A percentile compares a stretch with the other conserved stretches of the same genome.
Conservation (phyloP, 1,140 invertebrate species). For the Lasioglossum baleicum region DNA sequence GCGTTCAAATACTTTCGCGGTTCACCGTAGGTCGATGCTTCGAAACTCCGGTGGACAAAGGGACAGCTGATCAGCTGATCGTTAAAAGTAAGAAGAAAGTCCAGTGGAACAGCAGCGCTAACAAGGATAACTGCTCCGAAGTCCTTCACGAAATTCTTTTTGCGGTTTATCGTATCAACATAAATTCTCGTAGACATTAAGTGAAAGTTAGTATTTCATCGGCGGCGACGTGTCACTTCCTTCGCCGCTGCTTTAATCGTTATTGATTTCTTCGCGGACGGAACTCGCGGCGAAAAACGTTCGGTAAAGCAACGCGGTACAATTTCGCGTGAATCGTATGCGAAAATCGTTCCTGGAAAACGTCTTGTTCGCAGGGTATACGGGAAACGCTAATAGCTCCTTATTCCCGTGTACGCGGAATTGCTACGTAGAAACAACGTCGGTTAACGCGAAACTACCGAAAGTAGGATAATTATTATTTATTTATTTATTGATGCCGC, state of each 20-base stretch:
- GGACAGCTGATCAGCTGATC: too few species aligned
- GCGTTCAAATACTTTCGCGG: too few species aligned
- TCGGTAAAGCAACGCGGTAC: neutral
- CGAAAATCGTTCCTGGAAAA: neutral
- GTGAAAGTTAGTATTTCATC: neutral
- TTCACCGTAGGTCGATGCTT: too few species aligned
- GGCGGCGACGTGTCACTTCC: constrained; percentile 3
- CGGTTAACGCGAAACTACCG: neutral
- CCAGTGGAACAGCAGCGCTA: too few species aligned
- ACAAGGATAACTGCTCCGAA: too few species aligned
- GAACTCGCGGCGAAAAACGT: neutral
- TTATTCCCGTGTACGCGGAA: too few species aligned
- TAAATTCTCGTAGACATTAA: neutral
- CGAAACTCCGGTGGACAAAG: too few species aligned
- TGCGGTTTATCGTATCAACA: too few species aligned
- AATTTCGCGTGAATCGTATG: neutral
- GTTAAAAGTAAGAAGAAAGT: too few species aligned
- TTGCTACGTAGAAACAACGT: neutral
- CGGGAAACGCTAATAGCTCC: neutral
- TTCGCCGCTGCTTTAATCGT: constrained; percentile 11
- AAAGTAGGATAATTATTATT: too few species aligned
- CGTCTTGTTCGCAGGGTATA: neutral
- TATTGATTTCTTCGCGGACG: neutral
- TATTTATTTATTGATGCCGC: too few species aligned
- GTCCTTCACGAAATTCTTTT: too few species aligned